These are phyloP conservation scores for Lophotis ruficrista DNA, from an alignment of 2,113 vertebrate genomes.

Conservation along the genomic window DNA sequence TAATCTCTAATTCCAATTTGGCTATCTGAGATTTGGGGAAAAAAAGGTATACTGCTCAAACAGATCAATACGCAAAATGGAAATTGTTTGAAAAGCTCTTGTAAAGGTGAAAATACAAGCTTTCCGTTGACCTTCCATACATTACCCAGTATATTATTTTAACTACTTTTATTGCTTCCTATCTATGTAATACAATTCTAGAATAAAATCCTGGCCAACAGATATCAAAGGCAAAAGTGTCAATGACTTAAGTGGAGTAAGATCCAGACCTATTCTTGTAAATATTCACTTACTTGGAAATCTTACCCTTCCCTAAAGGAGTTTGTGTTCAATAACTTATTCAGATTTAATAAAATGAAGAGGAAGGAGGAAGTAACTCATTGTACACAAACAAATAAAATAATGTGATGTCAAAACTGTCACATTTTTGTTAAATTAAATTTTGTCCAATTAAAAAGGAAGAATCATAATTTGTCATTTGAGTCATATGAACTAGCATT, in stretches of 20 bases:
- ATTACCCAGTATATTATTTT: background rate
- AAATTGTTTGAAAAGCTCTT: background rate
- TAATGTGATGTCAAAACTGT: background rate
- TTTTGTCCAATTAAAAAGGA: background rate
- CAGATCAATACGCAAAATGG: background rate
- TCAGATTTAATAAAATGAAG: background rate
- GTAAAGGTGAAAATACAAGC: background rate
- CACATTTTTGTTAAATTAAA: background rate
- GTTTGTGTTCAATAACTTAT: background rate
- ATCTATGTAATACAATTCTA: background rate
- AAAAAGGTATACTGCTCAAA: background rate
- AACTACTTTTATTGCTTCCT: background rate
- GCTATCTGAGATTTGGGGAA: background rate
- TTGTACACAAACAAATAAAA: background rate
- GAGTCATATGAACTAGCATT: background rate
- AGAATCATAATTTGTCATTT: background rate
- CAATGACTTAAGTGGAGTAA: background rate
- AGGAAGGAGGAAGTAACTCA: background rate
- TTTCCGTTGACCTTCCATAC: background rate
- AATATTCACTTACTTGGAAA: background rate
- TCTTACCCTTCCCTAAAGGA: background rate
- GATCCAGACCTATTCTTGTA: background rate
- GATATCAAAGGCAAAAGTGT: background rate
- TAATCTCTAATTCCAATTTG: background rate
- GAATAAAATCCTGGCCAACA: background rate